Evolutionary conservation across 1,140 invertebrate species (phyloP).

Genomic region (Nephotettix cincticeps): DNA sequence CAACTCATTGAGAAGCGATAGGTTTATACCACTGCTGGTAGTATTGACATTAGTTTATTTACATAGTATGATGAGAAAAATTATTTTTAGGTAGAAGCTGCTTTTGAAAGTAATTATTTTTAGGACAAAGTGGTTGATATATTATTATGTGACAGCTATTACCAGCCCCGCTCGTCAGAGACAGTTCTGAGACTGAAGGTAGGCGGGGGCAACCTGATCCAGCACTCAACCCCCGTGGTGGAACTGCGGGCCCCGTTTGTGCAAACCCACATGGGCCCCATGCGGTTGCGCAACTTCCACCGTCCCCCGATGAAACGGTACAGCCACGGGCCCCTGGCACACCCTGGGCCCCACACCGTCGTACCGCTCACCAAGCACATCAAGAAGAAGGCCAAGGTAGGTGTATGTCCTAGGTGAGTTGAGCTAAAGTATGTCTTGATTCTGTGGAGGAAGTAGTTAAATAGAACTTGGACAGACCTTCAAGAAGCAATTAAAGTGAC

Average conservation of each 20-base stretch:
- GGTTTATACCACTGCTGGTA: too few relatives aligned
- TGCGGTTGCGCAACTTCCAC: constrained; percentile 91
- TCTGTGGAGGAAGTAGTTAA: too few relatives aligned
- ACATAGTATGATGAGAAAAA: too few relatives aligned
- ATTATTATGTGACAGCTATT: constrained; percentile 62
- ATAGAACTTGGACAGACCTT: too few relatives aligned
- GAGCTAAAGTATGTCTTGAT: too few relatives aligned
- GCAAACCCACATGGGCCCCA: constrained; percentile 84
- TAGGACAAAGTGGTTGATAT: not conserved
- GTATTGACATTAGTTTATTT: too few relatives aligned
- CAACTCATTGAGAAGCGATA: too few relatives aligned
- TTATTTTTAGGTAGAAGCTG: too few relatives aligned
- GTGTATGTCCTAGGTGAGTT: too few relatives aligned
- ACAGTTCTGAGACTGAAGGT: constrained; percentile 75
- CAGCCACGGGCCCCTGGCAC: constrained; percentile 75
- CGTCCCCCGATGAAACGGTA: constrained; percentile 86
- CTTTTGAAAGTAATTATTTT: too few relatives aligned
- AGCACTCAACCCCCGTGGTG: constrained; percentile 97
- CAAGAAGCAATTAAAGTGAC: too few relatives aligned
- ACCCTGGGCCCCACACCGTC: constrained; percentile 70
- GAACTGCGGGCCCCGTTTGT: constrained; percentile 93
- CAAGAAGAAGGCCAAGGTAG: constrained; percentile 86
- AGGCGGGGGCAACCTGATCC: constrained; percentile 80
- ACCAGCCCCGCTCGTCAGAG: constrained; percentile 83
- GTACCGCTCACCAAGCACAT: constrained; percentile 87